These are phyloP conservation scores for Dryococelus australis DNA, from an alignment of 2,888 invertebrate genomes.

Conservation along the genomic window DNA sequence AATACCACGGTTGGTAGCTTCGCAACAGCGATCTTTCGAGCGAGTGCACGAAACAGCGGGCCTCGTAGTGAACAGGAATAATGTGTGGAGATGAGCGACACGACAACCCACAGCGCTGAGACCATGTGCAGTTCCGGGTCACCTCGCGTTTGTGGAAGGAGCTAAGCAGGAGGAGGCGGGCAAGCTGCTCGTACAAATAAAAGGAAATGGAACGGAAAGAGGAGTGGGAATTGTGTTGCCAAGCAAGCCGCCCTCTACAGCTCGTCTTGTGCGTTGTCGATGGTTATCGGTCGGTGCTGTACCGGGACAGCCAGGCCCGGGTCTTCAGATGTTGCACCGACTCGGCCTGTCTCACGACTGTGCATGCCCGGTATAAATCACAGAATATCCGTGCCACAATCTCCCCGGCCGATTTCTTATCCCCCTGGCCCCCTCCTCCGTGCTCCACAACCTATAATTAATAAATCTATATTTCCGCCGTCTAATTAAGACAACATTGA, in stretches of 20 bases:
- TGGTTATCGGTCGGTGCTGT: neutral
- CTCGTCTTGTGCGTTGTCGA: neutral
- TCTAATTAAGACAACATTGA: constrained; percentile 16
- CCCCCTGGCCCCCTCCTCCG: neutral
- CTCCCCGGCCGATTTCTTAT: neutral
- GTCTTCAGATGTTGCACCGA: neutral
- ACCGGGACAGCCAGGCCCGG: neutral
- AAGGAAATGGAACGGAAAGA: neutral
- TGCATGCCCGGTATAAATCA: neutral
- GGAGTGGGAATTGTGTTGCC: too few species aligned
- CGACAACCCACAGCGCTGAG: too few species aligned
- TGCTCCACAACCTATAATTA: neutral
- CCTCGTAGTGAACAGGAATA: too few species aligned
- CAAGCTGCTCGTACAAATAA: neutral
- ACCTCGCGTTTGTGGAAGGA: too few species aligned
- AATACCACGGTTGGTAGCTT: too few species aligned
- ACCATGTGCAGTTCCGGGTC: too few species aligned
- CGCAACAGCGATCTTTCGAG: too few species aligned
- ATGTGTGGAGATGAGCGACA: too few species aligned
- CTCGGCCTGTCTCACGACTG: neutral
- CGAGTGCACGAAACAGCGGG: too few species aligned
- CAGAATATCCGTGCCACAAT: neutral
- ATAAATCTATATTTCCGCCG: constrained; percentile 8
- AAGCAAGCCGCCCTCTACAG: neutral
- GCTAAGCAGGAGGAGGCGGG: too few species aligned